phyloP scores from a whole-genome alignment of 1,140 invertebrate species.

The Caenorhabditis latens region DNA sequence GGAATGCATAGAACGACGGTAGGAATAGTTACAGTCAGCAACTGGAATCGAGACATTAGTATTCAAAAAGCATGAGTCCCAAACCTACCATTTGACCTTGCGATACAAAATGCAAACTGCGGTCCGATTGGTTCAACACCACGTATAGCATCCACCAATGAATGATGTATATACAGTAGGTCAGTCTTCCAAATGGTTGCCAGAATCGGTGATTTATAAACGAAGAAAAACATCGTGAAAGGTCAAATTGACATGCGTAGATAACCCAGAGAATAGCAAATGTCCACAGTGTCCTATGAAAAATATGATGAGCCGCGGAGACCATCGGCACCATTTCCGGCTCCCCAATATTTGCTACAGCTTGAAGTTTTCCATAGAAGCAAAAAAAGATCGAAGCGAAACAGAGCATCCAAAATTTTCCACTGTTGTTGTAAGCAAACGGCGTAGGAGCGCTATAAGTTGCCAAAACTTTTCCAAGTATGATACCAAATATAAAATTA shows the following conservation, averaged over 20 bases:
- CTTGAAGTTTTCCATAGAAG: slow-evolving; percentile 4
- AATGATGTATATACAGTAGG: neutral
- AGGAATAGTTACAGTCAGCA: neutral
- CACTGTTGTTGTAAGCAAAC: neutral
- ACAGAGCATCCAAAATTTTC: neutral
- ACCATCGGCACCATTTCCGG: neutral
- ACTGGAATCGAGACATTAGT: too few species aligned
- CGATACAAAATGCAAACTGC: neutral
- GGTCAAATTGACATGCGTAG: neutral
- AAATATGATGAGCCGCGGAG: neutral
- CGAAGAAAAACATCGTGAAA: neutral
- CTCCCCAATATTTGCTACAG: neutral
- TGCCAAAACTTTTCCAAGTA: neutral
- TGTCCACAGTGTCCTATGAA: neutral
- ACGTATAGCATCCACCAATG: slow-evolving; percentile 1
- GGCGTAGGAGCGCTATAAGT: neutral
- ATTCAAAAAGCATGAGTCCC: too few species aligned
- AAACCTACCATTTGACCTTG: neutral
- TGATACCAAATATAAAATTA: neutral
- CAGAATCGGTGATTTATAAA: neutral
- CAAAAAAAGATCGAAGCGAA: neutral
- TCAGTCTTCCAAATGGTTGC: neutral
- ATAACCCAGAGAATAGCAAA: neutral
- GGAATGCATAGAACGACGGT: neutral
- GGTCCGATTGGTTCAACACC: neutral